phyloP scores from a whole-genome alignment of 2,797 vertebrate species.

The Sebastes flavidus region DNA sequence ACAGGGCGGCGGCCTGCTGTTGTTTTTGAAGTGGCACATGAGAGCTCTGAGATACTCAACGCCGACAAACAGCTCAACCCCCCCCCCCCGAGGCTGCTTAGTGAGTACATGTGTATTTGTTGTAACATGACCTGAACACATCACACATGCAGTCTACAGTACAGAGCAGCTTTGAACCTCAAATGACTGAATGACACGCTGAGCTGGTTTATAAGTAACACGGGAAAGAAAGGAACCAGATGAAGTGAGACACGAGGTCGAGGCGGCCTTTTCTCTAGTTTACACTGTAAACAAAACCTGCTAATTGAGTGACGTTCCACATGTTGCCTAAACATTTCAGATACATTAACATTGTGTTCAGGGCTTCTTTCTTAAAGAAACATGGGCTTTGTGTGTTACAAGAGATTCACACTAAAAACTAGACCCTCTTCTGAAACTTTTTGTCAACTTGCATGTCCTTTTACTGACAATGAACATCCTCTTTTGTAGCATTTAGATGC shows the following conservation, averaged over 20 bases:
- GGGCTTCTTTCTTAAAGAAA: not conserved
- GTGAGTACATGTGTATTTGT: constrained; percentile 29
- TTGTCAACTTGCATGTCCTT: not conserved
- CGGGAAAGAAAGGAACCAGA: not conserved
- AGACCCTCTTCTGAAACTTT: not conserved
- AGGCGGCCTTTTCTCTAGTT: not conserved
- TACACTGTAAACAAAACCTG: constrained; percentile 9
- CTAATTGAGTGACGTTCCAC: not conserved
- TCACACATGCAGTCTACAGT: constrained; percentile 2
- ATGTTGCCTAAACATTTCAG: constrained; percentile 20
- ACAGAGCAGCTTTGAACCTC: constrained; percentile 1
- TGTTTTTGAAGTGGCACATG: constrained; percentile 59
- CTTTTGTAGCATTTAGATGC: too few species aligned
- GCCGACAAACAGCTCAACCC: constrained; percentile 9
- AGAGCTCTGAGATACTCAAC: constrained; percentile 38
- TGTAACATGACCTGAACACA: constrained; percentile 47
- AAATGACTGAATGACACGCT: not conserved
- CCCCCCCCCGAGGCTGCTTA: constrained; percentile 11
- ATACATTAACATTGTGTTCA: not conserved
- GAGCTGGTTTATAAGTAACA: not conserved
- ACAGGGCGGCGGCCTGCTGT: constrained; percentile 33
- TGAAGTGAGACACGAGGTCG: not conserved
- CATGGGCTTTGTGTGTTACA: not conserved
- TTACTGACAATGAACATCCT: too few species aligned
- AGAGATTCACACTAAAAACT: not conserved